Conservation (phyloP, 1,140 invertebrate genomes). For the Megalopta genalis region DNA sequence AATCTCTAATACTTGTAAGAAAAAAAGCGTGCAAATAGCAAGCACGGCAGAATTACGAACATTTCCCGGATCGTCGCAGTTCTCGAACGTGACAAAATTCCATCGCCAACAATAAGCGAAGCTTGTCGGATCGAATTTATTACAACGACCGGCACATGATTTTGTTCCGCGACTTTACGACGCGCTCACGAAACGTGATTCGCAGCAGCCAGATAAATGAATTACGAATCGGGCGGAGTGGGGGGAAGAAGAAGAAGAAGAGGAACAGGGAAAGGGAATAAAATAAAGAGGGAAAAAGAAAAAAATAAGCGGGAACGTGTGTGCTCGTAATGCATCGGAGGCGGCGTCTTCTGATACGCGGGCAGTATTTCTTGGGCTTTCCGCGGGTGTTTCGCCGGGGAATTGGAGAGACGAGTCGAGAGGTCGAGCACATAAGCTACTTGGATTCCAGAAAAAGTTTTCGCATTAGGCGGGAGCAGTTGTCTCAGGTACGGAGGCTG, state of each 20-base stretch:
- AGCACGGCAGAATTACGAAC: no score
- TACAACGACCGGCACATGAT: no score
- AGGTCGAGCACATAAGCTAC: constrained; percentile 43
- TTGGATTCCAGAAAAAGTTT: constrained; percentile 51
- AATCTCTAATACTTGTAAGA: no score
- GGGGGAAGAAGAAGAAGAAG: neutral
- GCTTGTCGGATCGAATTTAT: no score
- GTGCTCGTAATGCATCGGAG: constrained; percentile 11
- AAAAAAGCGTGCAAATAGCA: no score
- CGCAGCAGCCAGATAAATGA: neutral
- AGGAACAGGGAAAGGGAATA: neutral
- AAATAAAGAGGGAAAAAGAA: no score
- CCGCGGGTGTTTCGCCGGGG: neutral
- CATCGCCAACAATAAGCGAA: no score
- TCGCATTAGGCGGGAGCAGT: constrained; percentile 33
- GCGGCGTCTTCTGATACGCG: neutral
- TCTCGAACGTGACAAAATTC: no score
- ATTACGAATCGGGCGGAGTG: neutral
- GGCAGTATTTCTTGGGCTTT: constrained; percentile 10
- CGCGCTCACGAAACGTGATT: neutral
- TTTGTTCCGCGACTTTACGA: no score
- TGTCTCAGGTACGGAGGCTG: neutral
- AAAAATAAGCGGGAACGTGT: neutral
- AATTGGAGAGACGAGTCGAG: constrained; percentile 15
- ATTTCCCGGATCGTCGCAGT: no score